Conservation (phyloP, 2,113 vertebrate species). For the Aplodontia rufa region DNA sequence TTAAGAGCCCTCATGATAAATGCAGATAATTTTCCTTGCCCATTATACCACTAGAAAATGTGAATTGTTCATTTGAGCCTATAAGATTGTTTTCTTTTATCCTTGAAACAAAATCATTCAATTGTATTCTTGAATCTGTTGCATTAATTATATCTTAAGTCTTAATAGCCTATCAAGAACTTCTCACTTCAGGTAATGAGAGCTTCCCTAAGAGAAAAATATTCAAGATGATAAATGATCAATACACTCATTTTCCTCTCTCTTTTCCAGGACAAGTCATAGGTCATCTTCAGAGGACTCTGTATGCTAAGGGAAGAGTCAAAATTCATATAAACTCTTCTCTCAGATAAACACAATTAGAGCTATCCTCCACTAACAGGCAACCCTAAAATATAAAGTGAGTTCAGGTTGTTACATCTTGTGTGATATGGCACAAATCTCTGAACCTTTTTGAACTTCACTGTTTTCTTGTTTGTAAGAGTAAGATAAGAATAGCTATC, state of each 20-base stretch:
- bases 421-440: not conserved
- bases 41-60: not conserved
- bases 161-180: not conserved
- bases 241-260: not conserved
- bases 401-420: not conserved
- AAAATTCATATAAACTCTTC: conserved; percentile 2
- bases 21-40: not conserved
- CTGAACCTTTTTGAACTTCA: not conserved
- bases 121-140: not conserved
- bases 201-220: not conserved
- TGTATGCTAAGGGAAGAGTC: not conserved
- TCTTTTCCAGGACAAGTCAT: not conserved
- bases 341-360: not conserved
- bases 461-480: not conserved
- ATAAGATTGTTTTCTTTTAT: not conserved
- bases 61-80: not conserved
- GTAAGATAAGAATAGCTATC: not conserved
- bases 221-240: not conserved
- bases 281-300: not conserved
- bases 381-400: not conserved
- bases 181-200: not conserved
- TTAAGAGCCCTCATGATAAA: not conserved
- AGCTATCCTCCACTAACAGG: not conserved
- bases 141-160: not conserved
- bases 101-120: not conserved